A percentile compares a stretch with the other conserved stretches of the same genome.
Conservation (phyloP, 2,888 invertebrate species). For the Phortica magna region DNA sequence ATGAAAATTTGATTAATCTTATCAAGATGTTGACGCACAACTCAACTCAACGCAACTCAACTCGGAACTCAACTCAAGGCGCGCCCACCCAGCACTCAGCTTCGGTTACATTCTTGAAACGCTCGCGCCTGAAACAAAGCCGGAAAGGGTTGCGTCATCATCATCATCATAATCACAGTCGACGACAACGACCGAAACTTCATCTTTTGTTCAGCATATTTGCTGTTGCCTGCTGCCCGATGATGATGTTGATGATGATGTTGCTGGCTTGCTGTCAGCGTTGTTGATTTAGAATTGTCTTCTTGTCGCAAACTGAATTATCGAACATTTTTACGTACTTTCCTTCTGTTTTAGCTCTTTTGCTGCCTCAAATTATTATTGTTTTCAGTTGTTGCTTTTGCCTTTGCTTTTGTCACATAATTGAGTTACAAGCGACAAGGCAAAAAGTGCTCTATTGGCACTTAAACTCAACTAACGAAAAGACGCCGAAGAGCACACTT, state of each 20-base stretch:
- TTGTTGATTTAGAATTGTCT: constrained; percentile 35
- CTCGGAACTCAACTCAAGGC: too few relatives aligned
- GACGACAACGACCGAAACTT: constrained; percentile 44
- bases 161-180: constrained; percentile 51
- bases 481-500: not conserved
- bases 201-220: not conserved
- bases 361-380: not conserved
- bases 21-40: constrained; percentile 69
- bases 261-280: constrained; percentile 47
- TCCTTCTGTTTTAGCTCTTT: not conserved
- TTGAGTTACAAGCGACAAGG: constrained; percentile 64
- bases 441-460: constrained; percentile 53
- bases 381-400: constrained; percentile 39
- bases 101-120: not conserved
- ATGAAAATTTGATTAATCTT: constrained; percentile 78
- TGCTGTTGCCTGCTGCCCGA: too few relatives aligned
- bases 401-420: constrained; percentile 62
- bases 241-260: too few relatives aligned
- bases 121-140: not conserved
- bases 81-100: constrained; percentile 29
- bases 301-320: constrained; percentile 63
- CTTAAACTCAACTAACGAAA: constrained; percentile 35
- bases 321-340: constrained; percentile 63
- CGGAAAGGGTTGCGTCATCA: constrained; percentile 54
- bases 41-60: constrained; percentile 39